phyloP scores from a whole-genome alignment of 2,888 invertebrate genomes.

The Deilephila elpenor region DNA sequence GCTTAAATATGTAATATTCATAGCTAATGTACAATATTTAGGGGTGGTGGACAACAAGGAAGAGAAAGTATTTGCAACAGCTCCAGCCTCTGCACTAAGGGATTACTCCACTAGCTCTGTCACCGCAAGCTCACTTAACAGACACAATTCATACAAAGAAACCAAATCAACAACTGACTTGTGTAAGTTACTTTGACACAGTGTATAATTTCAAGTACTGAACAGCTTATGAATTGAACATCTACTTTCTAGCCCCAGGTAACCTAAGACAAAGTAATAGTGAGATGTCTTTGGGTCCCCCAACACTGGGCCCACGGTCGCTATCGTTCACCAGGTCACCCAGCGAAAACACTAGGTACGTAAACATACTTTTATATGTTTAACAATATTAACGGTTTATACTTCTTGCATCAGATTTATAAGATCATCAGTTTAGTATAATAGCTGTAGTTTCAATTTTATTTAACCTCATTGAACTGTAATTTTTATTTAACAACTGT shows the following conservation, averaged over 20 bases:
- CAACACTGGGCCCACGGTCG: constrained; percentile 75
- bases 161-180: constrained; percentile 70
- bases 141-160: constrained; percentile 81
- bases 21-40: constrained; percentile 36
- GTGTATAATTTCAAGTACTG: constrained; percentile 30
- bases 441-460: too few species aligned
- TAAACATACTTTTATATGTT: not conserved
- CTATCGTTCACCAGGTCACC: constrained; percentile 74
- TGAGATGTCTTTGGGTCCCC: constrained; percentile 75
- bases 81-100: constrained; percentile 56
- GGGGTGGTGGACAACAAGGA: constrained; percentile 71
- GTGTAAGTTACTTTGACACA: constrained; percentile 59
- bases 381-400: too few species aligned
- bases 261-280: constrained; percentile 77
- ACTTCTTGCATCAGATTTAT: too few species aligned
- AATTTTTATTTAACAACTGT: not conserved
- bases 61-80: constrained; percentile 58
- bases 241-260: constrained; percentile 59
- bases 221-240: constrained; percentile 16
- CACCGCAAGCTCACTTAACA: constrained; percentile 66
- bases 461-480: too few species aligned
- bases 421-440: too few species aligned
- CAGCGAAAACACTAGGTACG: constrained; percentile 66
- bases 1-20: constrained; percentile 23
- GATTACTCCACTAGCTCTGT: constrained; percentile 67